Base-by-base conservation (phyloP, 2,797 vertebrate species). In the Myotis findleyi region DNA sequence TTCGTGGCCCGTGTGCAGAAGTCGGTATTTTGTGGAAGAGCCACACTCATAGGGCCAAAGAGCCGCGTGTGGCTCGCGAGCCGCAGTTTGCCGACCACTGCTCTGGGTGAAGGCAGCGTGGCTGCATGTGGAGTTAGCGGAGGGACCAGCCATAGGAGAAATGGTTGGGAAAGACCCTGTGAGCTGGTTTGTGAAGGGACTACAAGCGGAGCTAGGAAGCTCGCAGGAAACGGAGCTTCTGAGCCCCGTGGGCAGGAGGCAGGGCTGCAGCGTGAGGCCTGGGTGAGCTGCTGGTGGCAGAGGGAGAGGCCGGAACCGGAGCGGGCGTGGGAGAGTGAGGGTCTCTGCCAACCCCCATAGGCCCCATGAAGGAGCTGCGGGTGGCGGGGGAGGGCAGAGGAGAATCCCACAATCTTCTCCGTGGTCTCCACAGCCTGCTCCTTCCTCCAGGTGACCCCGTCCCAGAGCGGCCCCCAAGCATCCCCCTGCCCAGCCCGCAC, bases 401-500 rank as follows among this genome's bases (percentile, higher is more conserved):
- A 73, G 75, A 41, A 41, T 25, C 69, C 72, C 53, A 72, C 30
- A 55, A 0, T 5, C 30, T 7, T 75, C 68, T 77, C 21, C 18
- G 0, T 81, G 87, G 89, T 59, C 80, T 76, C 80, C 90, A 93
- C 64, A 93, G 90, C 49, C 85, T 91, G 66, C 66, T 81, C 66
- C 92, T 89, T 88, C 91, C 79, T 87, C 68, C 89, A 97, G 97
- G 94, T 79, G 94, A 95, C 80, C 2, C 73, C 69, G 33, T 96
- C 10, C 69, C 4, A 23, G 98, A 77, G 64, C 96, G 10, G 49
- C 93, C 98, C 82, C 98, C 98, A 64, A 98, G 98, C 82, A 98
- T 98, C 87, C 98, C 99, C 44, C 98, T 99, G 94, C 99, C 99
- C 95, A 99, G 98, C 96, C 99, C 99, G n/a, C 98, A 98, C 96